Percentiles rank a stretch among this genome's conserved stretches.
Conservation (phyloP, 2,113 vertebrate species). For the Pardalotus punctatus region DNA sequence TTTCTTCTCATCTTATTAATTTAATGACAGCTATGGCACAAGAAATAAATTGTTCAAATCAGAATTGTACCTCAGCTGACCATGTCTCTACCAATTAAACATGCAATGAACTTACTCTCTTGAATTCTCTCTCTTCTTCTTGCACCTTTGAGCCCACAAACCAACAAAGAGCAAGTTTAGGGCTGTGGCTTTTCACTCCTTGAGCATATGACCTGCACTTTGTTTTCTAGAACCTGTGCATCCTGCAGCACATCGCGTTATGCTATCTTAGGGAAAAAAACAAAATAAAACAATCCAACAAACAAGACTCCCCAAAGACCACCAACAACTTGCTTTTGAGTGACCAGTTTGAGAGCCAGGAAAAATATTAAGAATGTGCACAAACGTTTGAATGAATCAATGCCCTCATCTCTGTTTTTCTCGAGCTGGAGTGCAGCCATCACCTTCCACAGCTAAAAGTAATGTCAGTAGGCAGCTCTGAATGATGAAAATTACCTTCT, state of each 20-base stretch:
- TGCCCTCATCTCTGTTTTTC: background rate
- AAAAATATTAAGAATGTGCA: background rate
- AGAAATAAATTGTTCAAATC: background rate
- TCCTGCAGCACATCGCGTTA: background rate
- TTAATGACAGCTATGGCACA: background rate
- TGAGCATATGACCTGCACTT: background rate
- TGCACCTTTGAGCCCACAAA: background rate
- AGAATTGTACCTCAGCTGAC: background rate
- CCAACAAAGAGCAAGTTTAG: background rate
- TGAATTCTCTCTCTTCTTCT: background rate
- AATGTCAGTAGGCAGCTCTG: background rate
- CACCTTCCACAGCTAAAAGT: background rate
- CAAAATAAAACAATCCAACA: background rate
- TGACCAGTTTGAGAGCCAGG: background rate
- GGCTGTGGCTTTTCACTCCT: background rate
- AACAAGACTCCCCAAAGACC: background rate
- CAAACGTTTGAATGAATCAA: background rate
- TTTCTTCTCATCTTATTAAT: background rate
- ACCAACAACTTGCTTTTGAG: background rate
- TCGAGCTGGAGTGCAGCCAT: background rate
- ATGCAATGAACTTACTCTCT: background rate
- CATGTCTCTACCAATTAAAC: background rate
- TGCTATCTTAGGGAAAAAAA: background rate
- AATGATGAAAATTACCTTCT: background rate
- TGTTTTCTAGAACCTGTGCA: background rate